Conservation (phyloP, 2,888 invertebrate species). For the Synergus umbraculus region DNA sequence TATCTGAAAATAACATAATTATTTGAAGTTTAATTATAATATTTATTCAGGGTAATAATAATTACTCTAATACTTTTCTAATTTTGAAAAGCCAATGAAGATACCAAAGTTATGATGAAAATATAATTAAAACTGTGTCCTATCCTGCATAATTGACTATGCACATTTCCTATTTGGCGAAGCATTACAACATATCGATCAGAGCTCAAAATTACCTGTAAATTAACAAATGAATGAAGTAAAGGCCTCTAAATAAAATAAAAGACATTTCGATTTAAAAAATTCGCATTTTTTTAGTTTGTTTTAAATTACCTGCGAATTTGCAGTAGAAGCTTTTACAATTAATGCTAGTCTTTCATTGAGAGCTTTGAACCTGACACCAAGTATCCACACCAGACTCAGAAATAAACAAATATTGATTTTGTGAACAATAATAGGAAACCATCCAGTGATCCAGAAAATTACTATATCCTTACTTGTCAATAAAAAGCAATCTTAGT, state of each 20-base stretch:
- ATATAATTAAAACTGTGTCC: slow-evolving; percentile 23
- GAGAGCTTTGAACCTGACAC: slow-evolving; percentile 31
- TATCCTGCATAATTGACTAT: slow-evolving; percentile 39
- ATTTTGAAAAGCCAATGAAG: neutral
- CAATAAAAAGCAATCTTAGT: neutral
- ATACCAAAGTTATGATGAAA: slow-evolving; percentile 41
- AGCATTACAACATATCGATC: neutral
- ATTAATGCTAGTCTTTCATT: neutral
- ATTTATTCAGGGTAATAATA: neutral
- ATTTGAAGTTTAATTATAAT: neutral
- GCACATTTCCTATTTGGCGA: slow-evolving; percentile 32
- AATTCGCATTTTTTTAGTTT: too few species aligned
- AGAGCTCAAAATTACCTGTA: neutral
- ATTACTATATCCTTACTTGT: neutral
- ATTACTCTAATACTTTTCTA: neutral
- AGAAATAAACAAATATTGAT: neutral
- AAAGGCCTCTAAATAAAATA: neutral
- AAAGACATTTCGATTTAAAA: neutral
- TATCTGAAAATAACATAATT: slow-evolving; percentile 29
- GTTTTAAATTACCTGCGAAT: neutral
- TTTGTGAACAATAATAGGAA: slow-evolving; percentile 25
- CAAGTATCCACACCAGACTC: slow-evolving; percentile 29
- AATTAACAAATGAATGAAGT: neutral
- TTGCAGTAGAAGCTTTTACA: neutral
- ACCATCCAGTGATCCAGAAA: neutral